Conservation (phyloP, 2,113 vertebrate genomes). For the Neodontobutis hainanensis region DNA sequence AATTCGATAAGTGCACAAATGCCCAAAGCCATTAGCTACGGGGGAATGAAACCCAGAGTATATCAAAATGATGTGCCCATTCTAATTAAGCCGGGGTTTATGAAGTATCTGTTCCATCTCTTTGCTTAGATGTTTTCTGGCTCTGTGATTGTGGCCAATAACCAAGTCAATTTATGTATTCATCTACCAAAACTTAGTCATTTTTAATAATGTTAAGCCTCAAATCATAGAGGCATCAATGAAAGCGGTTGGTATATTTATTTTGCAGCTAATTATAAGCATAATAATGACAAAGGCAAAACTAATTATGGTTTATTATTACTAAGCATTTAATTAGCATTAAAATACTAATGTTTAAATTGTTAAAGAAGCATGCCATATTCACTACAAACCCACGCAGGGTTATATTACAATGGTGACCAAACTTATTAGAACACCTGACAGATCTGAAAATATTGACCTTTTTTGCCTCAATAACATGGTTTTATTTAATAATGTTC, state of each 20-base stretch:
- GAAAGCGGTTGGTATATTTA: not conserved
- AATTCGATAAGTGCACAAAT: conserved; percentile 39
- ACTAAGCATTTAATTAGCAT: no score
- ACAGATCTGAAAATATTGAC: no score
- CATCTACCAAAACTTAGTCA: conserved; percentile 27
- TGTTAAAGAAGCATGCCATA: no score
- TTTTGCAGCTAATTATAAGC: no score
- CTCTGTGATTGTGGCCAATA: conserved; percentile 5
- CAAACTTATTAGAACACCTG: no score
- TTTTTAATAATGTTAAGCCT: not conserved
- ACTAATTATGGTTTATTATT: no score
- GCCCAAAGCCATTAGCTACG: conserved; percentile 32
- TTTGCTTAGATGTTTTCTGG: conserved; percentile 29
- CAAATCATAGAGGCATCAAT: not conserved
- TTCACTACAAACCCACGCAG: no score
- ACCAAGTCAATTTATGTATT: conserved; percentile 19
- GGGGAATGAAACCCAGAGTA: conserved; percentile 26
- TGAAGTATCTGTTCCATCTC: conserved; percentile 39
- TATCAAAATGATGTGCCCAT: conserved; percentile 31
- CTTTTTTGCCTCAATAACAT: no score
- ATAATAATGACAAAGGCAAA: no score
- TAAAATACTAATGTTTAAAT: no score
- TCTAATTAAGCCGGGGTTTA: conserved; percentile 28
- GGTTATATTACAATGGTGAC: no score
- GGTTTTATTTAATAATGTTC: no score